These are phyloP conservation scores for Semnornis frantzii DNA, from an alignment of 2,113 vertebrate genomes.

Conservation along the genomic window DNA sequence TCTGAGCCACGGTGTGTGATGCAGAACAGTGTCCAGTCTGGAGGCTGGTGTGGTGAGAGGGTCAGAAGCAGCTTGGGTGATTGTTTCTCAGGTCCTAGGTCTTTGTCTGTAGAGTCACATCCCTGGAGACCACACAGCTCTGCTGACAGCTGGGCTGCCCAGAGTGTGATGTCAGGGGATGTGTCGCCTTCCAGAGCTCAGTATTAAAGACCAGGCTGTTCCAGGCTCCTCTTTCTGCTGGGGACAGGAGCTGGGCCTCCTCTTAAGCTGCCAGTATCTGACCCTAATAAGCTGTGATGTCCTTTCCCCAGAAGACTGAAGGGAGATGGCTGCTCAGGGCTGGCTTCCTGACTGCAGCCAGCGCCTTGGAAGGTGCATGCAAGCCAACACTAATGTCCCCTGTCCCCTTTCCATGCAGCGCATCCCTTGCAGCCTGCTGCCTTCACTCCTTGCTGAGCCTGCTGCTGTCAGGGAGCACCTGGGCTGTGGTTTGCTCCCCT, in stretches of 20 bases:
- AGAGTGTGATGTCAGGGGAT: accelerated
- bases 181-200: background rate
- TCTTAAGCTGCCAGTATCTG: background rate
- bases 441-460: background rate
- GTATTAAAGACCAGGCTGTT: background rate
- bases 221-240: background rate
- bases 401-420: background rate
- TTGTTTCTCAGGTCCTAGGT: background rate
- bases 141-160: background rate
- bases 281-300: slow-evolving; percentile 51
- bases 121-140: background rate
- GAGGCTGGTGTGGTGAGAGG: background rate
- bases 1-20: background rate
- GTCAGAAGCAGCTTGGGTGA: background rate
- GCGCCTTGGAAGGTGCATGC: background rate
- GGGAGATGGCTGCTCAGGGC: slow-evolving; percentile 25
- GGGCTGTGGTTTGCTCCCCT: background rate
- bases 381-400: slow-evolving; percentile 27
- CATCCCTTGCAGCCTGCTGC: background rate
- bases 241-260: background rate
- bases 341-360: slow-evolving; percentile 28
- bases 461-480: background rate
- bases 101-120: background rate
- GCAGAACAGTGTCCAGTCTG: background rate
- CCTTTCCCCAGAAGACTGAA: background rate